These are phyloP conservation scores for Tetramorium parvispinum DNA, from an alignment of 1,140 invertebrate species.

Conservation along the genomic window DNA sequence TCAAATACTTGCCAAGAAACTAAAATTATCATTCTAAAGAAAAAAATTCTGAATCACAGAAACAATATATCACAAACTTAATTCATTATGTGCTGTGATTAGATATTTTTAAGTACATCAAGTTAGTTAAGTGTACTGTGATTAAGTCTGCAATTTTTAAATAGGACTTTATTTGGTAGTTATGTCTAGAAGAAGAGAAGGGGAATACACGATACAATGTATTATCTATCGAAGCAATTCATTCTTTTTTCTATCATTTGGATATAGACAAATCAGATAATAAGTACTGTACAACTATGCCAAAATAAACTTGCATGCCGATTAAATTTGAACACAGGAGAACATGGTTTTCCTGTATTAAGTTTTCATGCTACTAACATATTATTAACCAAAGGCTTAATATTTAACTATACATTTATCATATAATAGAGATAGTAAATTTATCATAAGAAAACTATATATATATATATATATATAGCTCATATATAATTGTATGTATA, in stretches of 20 bases:
- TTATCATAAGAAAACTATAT: constrained; percentile 52
- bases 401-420: constrained; percentile 36
- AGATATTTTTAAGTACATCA: constrained; percentile 72
- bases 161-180: constrained; percentile 60
- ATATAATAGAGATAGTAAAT: constrained; percentile 34
- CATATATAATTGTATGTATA: too few species aligned
- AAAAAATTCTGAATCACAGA: constrained; percentile 42
- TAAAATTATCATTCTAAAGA: constrained; percentile 52
- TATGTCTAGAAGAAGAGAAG: constrained; percentile 28
- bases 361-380: constrained; percentile 17
- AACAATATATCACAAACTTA: constrained; percentile 59
- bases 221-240: background rate
- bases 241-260: constrained; percentile 24
- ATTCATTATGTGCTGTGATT: constrained; percentile 74
- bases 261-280: constrained; percentile 28
- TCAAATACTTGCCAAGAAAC: constrained; percentile 38
- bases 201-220: constrained; percentile 33
- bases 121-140: constrained; percentile 67
- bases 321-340: constrained; percentile 17
- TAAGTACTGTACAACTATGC: constrained; percentile 18
- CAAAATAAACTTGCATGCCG: constrained; percentile 33
- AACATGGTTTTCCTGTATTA: constrained; percentile 50
- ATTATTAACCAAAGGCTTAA: constrained; percentile 45
- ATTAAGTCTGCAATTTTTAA: constrained; percentile 69
- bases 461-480: too few species aligned